Percentiles rank a stretch among this genome's conserved stretches.
Evolutionary conservation across 2,797 vertebrate genomes (phyloP).

Genomic region (Smutsia temminckii): DNA sequence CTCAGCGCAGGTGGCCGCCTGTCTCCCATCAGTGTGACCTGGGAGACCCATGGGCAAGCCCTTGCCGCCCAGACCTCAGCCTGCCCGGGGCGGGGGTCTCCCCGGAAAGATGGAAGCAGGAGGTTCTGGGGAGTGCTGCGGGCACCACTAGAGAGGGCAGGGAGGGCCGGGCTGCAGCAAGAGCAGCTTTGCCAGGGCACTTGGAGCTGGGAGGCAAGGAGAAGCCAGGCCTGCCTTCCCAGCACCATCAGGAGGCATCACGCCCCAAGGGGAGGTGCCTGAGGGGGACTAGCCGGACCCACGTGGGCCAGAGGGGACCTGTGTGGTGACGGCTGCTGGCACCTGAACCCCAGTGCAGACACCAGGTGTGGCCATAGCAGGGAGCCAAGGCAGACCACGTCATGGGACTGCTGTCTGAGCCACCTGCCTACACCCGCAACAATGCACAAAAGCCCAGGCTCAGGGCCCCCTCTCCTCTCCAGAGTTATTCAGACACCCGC

Average conservation of each 20-base stretch:
- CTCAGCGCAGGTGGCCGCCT: not conserved
- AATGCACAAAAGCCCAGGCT: not conserved
- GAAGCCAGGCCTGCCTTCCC: not conserved
- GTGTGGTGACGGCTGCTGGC: fast-evolving
- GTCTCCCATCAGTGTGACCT: too few species aligned
- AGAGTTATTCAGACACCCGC: not conserved
- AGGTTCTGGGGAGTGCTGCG: not conserved
- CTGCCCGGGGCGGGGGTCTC: not conserved
- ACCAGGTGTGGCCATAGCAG: not conserved
- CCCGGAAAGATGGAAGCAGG: not conserved
- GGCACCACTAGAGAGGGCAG: not conserved
- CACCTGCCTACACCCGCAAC: not conserved
- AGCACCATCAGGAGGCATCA: not conserved
- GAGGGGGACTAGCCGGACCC: not conserved
- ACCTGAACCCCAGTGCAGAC: not conserved
- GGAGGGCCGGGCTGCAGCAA: fast-evolving
- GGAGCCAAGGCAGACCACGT: not conserved
- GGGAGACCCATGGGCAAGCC: not conserved
- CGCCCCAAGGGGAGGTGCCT: not conserved
- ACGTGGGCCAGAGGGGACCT: not conserved
- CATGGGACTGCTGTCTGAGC: not conserved
- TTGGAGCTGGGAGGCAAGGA: too few species aligned
- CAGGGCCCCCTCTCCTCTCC: not conserved
- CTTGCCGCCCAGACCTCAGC: not conserved
- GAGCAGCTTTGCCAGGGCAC: fast-evolving